Base-by-base conservation (phyloP, 2,888 invertebrate genomes). In the Leptinotarsa juncta region DNA sequence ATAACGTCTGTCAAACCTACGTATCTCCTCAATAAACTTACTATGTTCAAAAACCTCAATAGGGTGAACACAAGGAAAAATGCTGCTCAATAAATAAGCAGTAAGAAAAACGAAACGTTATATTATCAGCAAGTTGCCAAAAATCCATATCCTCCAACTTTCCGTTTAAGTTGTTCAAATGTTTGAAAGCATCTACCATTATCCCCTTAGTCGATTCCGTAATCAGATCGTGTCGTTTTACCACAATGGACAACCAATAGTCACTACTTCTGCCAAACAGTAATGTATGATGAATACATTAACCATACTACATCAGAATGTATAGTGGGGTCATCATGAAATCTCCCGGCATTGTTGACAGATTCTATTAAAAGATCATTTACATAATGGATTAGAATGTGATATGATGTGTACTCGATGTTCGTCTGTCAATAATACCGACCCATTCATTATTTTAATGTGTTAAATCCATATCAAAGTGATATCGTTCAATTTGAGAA, bases 401-500 rank as follows among this genome's bases (percentile, higher is more conserved):
- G 72, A 48, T 62, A 32, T 12, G 42, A 5, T 62, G 62, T 62
- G 62, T 62, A 62, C 32, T 62, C 65, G 66, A 68, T 55, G 73
- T 51, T 71, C 62, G 65, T 55, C 73, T 73, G 74, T 77, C 76
- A 77, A 73, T 75, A 76, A 68, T 66, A 74, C 69, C 77, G 77
- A 78, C 77, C 78, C 72, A 76, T 78, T 76, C 73, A 81, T 82
- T 81, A 82, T 81, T 81, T 81, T 77, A 81, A 82, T 82, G 82
- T 82, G 81, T 83, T 83, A 77, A 77, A 83, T 80, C 84, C 86
- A 86, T 86, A 86, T 86, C 86, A 85, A 84, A 85, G 85, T 86
- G 86, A 86, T 86, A 86, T 85, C 85, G 84, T 85, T 85, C 83
- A 83, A 85, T 85, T 74, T 83, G 82, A 83, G 82, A 83, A 80